A percentile compares a stretch with the other conserved stretches of the same genome.
Evolutionary conservation across 2,888 invertebrate species (phyloP).

Genomic region (Nephrocerus scutellatus): DNA sequence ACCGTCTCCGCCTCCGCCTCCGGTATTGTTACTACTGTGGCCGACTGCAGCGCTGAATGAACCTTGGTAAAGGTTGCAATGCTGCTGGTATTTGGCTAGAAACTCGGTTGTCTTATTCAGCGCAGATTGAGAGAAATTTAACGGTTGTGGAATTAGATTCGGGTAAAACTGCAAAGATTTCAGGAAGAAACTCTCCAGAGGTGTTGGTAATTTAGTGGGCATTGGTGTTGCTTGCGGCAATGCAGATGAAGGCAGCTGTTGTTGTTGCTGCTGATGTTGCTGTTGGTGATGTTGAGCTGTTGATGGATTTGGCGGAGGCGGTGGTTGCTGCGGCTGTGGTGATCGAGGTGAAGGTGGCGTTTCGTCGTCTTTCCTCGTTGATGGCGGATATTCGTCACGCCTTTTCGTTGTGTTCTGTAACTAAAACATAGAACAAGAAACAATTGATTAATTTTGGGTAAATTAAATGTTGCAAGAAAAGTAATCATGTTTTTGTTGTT

Average conservation of each 20-base stretch:
- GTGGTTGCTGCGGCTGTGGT: constrained; percentile 9
- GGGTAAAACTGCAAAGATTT: constrained; percentile 47
- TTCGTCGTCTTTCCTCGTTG: too few species aligned
- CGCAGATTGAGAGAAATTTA: constrained; percentile 48
- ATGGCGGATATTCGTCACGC: constrained; percentile 18
- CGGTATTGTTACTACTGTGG: constrained; percentile 16
- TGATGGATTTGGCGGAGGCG: constrained; percentile 14
- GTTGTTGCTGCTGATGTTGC: constrained; percentile 21
- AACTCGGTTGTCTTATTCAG: constrained; percentile 44
- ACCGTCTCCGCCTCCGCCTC: constrained; percentile 15
- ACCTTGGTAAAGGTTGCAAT: constrained; percentile 40
- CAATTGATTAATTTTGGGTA: too few species aligned
- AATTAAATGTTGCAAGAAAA: too few species aligned
- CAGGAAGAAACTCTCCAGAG: constrained; percentile 45
- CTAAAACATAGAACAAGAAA: constrained; percentile 14
- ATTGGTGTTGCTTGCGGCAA: constrained; percentile 20
- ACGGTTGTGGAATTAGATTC: constrained; percentile 42
- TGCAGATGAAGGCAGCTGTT: constrained; percentile 10
- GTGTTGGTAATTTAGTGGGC: constrained; percentile 36
- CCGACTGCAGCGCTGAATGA: constrained; percentile 21
- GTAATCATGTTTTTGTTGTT: too few species aligned
- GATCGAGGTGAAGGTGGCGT: constrained; percentile 7
- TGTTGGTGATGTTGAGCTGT: constrained; percentile 14
- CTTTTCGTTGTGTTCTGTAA: constrained; percentile 36
- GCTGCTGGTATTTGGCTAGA: constrained; percentile 45